Evolutionary conservation across 2,888 invertebrate genomes (phyloP), one percentile per base, ranked within the genome.

Genomic region (Lamproptera curius): DNA sequence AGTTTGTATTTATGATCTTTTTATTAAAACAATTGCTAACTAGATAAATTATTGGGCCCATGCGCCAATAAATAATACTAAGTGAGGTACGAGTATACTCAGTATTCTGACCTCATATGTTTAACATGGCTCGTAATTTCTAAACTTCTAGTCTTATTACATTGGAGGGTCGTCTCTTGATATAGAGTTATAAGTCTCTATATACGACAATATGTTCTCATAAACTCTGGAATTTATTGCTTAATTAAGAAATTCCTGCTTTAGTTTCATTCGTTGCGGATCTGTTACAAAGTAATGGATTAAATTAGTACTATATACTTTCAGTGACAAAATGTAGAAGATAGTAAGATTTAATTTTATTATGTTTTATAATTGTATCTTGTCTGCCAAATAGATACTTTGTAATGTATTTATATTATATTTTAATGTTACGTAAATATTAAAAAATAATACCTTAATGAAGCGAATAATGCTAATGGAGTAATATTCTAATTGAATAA

Each of bases 231-330:
- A 56, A 54, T 54, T 59, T 56, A 58, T 54, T 56, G 52, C 57
- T 60, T 59, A 57, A 59, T 62, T 61, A 59, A 58, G 58, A 57
- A 62, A 62, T 60, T 51, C 46, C 46, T 51, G 51, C 46, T 51
- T 50, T 41, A 51, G 57, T 61, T 54, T 55, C 56, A 50, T 55
- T 61, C 53, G 56, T 51, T 46, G 40, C 53, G 54, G 48, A 58
- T 59, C 57, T 55, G 53, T 41, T 36, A 35, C n/a, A n/a, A n/a
- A n/a, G n/a, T n/a, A n/a, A n/a, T n/a, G n/a, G n/a, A n/a, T n/a
- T n/a, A n/a, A n/a, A n/a, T n/a, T n/a, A n/a, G n/a, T n/a, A n/a
- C n/a, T n/a, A n/a, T n/a, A n/a, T n/a, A n/a, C n/a, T n/a, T n/a
- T n/a, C n/a, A n/a, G n/a, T n/a, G n/a, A n/a, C n/a, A n/a, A n/a